Evolutionary conservation across 2,797 vertebrate species (phyloP), one percentile per base, ranked within the genome.

Genomic region (Malacoctenus gilli): DNA sequence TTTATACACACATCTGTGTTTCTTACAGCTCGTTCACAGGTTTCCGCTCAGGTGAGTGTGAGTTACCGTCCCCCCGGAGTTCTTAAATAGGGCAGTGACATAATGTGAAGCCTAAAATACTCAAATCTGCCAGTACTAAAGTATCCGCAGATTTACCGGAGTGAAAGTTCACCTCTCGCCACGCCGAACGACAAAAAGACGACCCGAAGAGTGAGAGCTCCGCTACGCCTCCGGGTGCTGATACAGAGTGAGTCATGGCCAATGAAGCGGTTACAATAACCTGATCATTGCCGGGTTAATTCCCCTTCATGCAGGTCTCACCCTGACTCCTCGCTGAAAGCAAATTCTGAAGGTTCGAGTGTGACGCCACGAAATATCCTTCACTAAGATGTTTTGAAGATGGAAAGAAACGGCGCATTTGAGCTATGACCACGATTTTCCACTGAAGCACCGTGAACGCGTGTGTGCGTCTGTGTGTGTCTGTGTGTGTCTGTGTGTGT

Each of bases 361-460:
- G 39, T 50, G 20, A 48, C 22, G 47, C 40, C 10, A 68, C 9
- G 5, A 28, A 54, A 54, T 47, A 28, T 47, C 41, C 18, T 44
- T 62, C 41, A 57, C 36, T 30, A 0, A 35, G 36, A 68, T 53
- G 10, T 37, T 14, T 55, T 61, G 8, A 28, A 61, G 20, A 41
- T 74, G 41, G 42, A 47, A 68, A 40, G 2, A 58, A 49, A 50
- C 18, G 42, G 25, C 4, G 1, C 37, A 60, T 32, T n/a, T 10
- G 53, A 52, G 40, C 28, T 36, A 52, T 71, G 72, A 80, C 15
- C 43, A 74, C 22, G 8, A 47, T 47, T 75, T 87, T 78, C 72
- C 76, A 76, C 8, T 61, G 32, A 32, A 41, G 16, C 9, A 21
- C 6, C 21, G 21, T 32, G 32, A 52, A 14, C 50, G 46, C 35